These are phyloP conservation scores for Nysson spinosus DNA, from an alignment of 2,888 invertebrate genomes.

Conservation along the genomic window DNA sequence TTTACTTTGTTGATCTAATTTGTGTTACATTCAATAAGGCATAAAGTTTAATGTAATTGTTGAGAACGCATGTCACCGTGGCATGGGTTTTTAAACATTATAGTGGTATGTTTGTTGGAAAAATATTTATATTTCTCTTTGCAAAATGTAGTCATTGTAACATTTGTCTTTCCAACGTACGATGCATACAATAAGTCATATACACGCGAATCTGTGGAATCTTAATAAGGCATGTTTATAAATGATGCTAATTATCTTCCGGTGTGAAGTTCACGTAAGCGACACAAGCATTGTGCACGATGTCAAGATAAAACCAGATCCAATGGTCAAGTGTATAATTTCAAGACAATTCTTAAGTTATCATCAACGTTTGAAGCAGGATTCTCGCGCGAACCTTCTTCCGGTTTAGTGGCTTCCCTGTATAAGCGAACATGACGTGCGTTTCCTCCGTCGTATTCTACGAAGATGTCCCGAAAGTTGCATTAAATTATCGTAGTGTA, in stretches of 20 bases:
- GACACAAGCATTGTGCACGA: slow-evolving; percentile 12
- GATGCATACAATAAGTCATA: no score
- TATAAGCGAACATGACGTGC: neutral
- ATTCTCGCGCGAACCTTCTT: slow-evolving; percentile 24
- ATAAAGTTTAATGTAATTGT: no score
- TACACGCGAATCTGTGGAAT: neutral
- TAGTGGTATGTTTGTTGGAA: no score
- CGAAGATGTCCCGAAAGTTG: no score
- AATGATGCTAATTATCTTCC: slow-evolving; percentile 17
- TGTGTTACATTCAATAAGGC: no score
- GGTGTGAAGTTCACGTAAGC: neutral
- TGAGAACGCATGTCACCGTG: no score
- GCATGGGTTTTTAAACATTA: no score
- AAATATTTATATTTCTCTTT: no score
- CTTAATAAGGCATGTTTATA: slow-evolving; percentile 25
- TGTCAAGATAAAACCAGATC: slow-evolving; percentile 17
- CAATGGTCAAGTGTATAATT: slow-evolving; percentile 11
- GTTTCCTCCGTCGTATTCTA: neutral
- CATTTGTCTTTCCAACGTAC: no score
- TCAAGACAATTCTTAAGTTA: slow-evolving; percentile 12
- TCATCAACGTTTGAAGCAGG: slow-evolving; percentile 6
- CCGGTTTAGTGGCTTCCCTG: slow-evolving; percentile 10
- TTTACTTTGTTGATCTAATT: no score
- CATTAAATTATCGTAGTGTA: no score
- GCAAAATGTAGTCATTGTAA: no score